Conservation (phyloP, 35 echinoderm and acorn worm species). For the Apostichopus parvimensis region DNA sequence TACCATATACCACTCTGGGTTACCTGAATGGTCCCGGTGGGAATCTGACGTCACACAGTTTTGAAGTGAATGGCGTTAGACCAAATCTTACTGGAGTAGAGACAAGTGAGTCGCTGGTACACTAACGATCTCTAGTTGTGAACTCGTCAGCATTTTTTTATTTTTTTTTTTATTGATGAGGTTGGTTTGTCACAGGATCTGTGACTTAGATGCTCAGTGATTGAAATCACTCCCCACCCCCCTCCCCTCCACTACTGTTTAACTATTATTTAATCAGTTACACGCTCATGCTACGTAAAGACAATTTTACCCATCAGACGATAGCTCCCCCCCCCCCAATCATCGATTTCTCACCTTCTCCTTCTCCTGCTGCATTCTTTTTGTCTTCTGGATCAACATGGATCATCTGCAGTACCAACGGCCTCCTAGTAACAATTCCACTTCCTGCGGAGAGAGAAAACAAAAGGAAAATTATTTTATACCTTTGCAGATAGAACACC, state of each 20-base stretch:
- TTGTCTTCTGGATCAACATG: slow-evolving; percentile 93
- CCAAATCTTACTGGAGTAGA: slow-evolving; percentile 47
- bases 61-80: slow-evolving; percentile 9
- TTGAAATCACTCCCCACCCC: no score
- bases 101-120: background rate
- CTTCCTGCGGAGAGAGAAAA: slow-evolving; percentile 65
- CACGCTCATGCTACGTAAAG: no score
- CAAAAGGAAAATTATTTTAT: no score
- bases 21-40: slow-evolving; percentile 17
- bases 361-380: slow-evolving; percentile 78
- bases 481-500: background rate
- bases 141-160: no score
- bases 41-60: background rate
- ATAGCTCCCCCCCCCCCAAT: no score
- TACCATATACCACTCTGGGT: slow-evolving; percentile 68
- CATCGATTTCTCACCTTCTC: slow-evolving; percentile 70
- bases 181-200: no score
- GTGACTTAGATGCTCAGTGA: no score
- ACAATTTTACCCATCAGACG: no score
- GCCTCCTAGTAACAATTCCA: slow-evolving; percentile 95
- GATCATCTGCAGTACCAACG: slow-evolving; percentile 89
- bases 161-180: no score
- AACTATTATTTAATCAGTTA: no score
- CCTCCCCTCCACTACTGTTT: no score
- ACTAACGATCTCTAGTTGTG: no score